Base-by-base conservation (phyloP, 2,113 vertebrate species). In the Elephantulus edwardii region DNA sequence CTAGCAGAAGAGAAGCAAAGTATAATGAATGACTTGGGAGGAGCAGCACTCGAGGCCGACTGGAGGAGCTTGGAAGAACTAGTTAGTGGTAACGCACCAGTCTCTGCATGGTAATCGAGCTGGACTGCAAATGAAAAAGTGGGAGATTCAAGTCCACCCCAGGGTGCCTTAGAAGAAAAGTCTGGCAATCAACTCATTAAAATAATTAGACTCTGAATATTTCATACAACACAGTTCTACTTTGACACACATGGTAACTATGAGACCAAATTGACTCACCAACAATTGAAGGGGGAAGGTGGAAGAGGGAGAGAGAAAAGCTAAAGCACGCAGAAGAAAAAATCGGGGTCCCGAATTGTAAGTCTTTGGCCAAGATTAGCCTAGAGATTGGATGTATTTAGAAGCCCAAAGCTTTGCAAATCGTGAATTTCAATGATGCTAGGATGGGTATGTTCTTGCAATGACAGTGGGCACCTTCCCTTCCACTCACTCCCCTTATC, bases 1-100 rank as follows among this genome's bases (percentile, higher is more conserved):
- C 94, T 75, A 83, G 66, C 52, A 93, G 72, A 76, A 86, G 87
- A 94, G 85, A 90, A 93, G 68, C 70, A 93, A 92, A 94, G 38
- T 88, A 22, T 90, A 93, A 94, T 82, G 48, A 94, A 92, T 28
- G 0, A 20, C 66, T 35, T 84, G 52, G 83, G 78, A 89, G 84
- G 68, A 80, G 14, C 11, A 72, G 76, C 40, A 17, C 42, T 89
- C 74, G 48, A 50, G 30, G 56, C 48, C 87, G 52, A 64, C 42
- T 20, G 30, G 20, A 89, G 87, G 68, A 38, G 26, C 66, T 68
- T 48, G n/a, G 87, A 92, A 50, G 42, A 90, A 16, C 58, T 74
- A 76, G 44, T 72, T 0, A 0, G 52, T 19, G 35, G 48, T 10
- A 71, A 4, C 22, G 66, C 17, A 38, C n/a, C 17, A 38, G 66